These are phyloP conservation scores for Odontophorus gujanensis DNA, from an alignment of 2,113 vertebrate species.

Conservation along the genomic window DNA sequence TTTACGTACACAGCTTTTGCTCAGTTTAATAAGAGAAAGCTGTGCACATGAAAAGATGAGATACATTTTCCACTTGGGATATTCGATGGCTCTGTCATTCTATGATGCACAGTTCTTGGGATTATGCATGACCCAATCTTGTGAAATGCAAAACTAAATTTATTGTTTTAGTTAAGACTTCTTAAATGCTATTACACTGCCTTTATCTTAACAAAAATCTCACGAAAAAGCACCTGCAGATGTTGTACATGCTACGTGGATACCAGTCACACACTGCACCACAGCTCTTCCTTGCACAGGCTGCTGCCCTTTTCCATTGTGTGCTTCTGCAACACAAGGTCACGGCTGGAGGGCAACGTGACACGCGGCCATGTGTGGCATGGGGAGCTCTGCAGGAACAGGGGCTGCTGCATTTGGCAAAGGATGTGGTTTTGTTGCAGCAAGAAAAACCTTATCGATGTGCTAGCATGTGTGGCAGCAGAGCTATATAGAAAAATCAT, in stretches of 20 bases:
- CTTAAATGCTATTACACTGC: background rate
- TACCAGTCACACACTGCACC: background rate
- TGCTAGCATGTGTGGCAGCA: background rate
- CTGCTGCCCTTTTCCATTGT: background rate
- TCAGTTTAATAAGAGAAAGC: background rate
- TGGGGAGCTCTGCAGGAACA: background rate
- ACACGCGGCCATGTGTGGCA: fast-evolving
- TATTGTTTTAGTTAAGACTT: background rate
- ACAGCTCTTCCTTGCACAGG: background rate
- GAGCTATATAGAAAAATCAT: background rate
- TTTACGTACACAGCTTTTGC: background rate
- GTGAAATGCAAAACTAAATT: background rate
- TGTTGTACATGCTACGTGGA: background rate
- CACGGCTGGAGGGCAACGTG: background rate
- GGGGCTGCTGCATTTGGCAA: background rate
- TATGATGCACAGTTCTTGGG: background rate
- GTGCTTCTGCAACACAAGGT: background rate
- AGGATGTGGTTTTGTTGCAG: background rate
- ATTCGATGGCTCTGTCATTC: background rate
- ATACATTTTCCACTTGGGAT: background rate
- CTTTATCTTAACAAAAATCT: background rate
- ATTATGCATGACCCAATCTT: background rate
- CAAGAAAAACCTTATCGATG: background rate
- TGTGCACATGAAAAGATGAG: background rate
- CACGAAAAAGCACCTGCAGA: fast-evolving